Base-by-base conservation (phyloP, 2,888 invertebrate species). In the Pomacea canaliculata region DNA sequence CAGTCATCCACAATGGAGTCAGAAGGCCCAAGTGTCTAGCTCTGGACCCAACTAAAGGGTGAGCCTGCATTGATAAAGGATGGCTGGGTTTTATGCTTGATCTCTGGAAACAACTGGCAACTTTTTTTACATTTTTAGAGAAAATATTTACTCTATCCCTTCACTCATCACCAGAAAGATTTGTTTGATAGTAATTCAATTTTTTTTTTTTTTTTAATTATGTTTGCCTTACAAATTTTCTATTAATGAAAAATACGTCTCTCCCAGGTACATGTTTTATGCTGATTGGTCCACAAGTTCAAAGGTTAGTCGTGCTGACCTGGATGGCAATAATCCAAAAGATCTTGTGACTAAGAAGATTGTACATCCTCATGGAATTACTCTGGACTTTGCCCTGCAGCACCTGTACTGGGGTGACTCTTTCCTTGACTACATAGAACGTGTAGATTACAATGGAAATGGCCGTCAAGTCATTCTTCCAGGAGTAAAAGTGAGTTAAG, bases 391-490 rank as follows among this genome's bases (percentile, higher is more conserved):
- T 70, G 92, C 93, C 1, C 93, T 93, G 71, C 93, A 93, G 73
- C 94, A 95, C 77, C 92, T 97, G 9, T 97, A 96, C 89, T 97
- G 97, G 95, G 94, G 95, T 0, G 97, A 97, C 88, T 95, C 96
- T 16, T 93, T 92, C 91, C 91, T 87, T 19, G 85, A 87, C 69
- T 79, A 84, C 46, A 81, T 90, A 9, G 95, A 96, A 91, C 92
- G 95, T 79, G 93, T 95, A 46, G 94, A 95, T 91, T 96, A 96
- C 91, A 93, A 94, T 87, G 96, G 96, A 16, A 91, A 91, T 23
- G 93, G 94, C 85, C 76, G 83, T 48, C 73, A 68, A 46, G 78
- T 78, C 8, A 79, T 84, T 56, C 75, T 78, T 59, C 77, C 77
- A 51, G 83, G 82, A n/a, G 23, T 63, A 46, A 74, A 79, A 77